Base-by-base conservation (phyloP, 2,797 vertebrate genomes). In the Saxicola maurus region DNA sequence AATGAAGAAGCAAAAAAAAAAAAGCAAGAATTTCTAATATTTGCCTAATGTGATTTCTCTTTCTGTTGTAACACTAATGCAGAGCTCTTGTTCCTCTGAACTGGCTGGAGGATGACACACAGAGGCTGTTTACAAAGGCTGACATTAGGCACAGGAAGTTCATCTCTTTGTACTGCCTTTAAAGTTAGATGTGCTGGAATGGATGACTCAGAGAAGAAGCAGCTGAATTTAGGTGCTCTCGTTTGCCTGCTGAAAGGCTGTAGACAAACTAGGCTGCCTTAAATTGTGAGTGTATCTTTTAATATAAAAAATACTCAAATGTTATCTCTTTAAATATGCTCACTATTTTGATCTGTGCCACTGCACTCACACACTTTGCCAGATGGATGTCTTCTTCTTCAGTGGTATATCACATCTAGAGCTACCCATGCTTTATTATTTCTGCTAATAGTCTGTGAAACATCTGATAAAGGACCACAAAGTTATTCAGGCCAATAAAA, bases 241-340 rank as follows among this genome's bases (percentile, higher is more conserved):
- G 2, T 46, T 82, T 68, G 56, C 45, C 52, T 73, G 27, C 51
- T 82, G 53, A 68, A 90, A 80, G 48, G 46, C 65, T 37, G 8
- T 18, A 89, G 84, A 75, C 53, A 43, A 82, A 55, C 28, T 61
- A 43, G 42, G 21, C 55, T 74, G 65, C 35, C 68, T 85, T 7
- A 89, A 87, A 61, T 85, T 82, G 28, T 13, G 28, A 73, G 19
- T 28, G 8, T 59, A 46, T 74, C 35, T 82, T 80, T 67, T 72
- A 87, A 74, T 88, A 40, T 46, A 91, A 77, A 18, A 77, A 17
- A 1, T 69, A 38, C 18, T 52, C 68, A 77, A 82, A 69, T 69
- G 3, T 3, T 67, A n/a, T 80, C 59, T 82, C 51, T 93, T 82
- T 87, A 89, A 85, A 85, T 94, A 59, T 52, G 51, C 73, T 94